Evolutionary conservation across 2,797 vertebrate genomes (phyloP).

Genomic region (Chelon labrosus): DNA sequence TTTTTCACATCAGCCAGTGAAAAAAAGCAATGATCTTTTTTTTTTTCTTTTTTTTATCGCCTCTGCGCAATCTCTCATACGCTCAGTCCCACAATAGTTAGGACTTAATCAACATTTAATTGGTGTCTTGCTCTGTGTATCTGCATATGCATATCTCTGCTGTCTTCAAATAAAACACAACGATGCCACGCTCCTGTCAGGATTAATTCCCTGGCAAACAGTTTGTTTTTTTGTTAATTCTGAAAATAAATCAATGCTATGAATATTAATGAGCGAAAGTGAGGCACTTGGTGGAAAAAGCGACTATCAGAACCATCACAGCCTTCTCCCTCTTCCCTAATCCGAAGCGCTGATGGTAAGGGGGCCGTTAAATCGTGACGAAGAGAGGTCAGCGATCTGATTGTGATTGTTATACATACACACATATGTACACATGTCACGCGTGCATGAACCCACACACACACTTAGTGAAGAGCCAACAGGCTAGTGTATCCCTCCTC

Average conservation of each 20-base stretch:
- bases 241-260: slow-evolving; percentile 83
- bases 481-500: slow-evolving; percentile 75
- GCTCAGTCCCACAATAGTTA: slow-evolving; percentile 81
- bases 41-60: slow-evolving; percentile 56
- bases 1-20: slow-evolving; percentile 64
- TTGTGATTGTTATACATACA: slow-evolving; percentile 44
- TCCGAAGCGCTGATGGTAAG: slow-evolving; percentile 57
- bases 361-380: slow-evolving; percentile 79
- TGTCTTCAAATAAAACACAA: slow-evolving; percentile 79
- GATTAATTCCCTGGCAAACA: slow-evolving; percentile 81
- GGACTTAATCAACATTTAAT: slow-evolving; percentile 86
- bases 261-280: slow-evolving; percentile 80
- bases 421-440: neutral
- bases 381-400: slow-evolving; percentile 77
- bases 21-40: slow-evolving; percentile 34
- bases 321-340: slow-evolving; percentile 37
- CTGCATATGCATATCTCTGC: slow-evolving; percentile 84
- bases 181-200: slow-evolving; percentile 82
- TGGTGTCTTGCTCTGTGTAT: slow-evolving; percentile 82
- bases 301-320: slow-evolving; percentile 66
- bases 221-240: slow-evolving; percentile 79
- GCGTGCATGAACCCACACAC: slow-evolving; percentile 21
- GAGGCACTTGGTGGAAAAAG: slow-evolving; percentile 71
- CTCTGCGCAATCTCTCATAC: slow-evolving; percentile 45
- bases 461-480: slow-evolving; percentile 67